A percentile compares a stretch with the other conserved stretches of the same genome.
phyloP scores from a whole-genome alignment of 2,797 vertebrate genomes.

The Myiotriccus ornatus region DNA sequence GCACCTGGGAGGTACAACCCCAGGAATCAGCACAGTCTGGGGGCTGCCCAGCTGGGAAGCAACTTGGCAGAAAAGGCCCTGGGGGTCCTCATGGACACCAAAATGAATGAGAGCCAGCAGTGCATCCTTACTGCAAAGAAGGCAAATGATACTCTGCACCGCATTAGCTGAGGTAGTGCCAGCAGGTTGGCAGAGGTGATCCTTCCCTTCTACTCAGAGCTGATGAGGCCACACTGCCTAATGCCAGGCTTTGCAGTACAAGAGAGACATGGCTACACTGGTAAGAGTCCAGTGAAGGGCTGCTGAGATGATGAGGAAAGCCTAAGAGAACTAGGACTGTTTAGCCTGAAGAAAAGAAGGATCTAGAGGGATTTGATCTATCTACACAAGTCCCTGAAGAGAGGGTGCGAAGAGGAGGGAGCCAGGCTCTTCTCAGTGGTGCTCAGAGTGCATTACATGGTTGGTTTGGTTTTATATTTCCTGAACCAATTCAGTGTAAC shows the following conservation, averaged over 20 bases:
- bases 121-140: not conserved
- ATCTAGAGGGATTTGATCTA: not conserved
- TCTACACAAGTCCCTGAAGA: not conserved
- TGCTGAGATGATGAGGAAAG: not conserved
- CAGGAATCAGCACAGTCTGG: not conserved
- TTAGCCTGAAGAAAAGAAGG: not conserved
- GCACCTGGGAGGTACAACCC: not conserved
- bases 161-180: not conserved
- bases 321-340: not conserved
- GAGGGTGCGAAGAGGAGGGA: not conserved
- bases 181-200: not conserved
- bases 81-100: not conserved
- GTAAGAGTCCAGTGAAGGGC: not conserved
- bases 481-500: not conserved
- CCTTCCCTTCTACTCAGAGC: not conserved
- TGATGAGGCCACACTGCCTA: not conserved
- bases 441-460: not conserved
- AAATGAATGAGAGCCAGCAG: fast-evolving
- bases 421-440: no score
- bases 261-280: not conserved
- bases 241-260: not conserved
- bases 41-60: not conserved
- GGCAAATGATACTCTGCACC: not conserved
- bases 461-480: not conserved
- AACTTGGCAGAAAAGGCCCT: not conserved